Percentiles rank a stretch among this genome's conserved stretches.
Evolutionary conservation across 2,797 vertebrate species (phyloP).

Genomic region (Sebastes umbrosus): DNA sequence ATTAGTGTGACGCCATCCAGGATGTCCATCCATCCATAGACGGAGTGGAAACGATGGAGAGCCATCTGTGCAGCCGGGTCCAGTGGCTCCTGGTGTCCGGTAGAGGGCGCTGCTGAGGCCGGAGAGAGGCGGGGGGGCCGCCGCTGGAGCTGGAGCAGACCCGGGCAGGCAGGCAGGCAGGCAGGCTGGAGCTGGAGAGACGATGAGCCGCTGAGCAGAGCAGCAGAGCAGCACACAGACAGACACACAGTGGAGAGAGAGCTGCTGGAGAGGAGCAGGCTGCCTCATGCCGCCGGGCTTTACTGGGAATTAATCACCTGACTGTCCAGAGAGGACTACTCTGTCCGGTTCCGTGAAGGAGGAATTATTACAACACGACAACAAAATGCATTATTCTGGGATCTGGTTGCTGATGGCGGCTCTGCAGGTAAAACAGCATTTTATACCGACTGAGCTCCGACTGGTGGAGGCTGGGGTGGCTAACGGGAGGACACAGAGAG

Average conservation of each 20-base stretch:
- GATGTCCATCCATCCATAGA: no score
- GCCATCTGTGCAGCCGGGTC: no score
- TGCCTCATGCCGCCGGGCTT: constrained; percentile 41
- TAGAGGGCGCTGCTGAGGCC: constrained; percentile 37
- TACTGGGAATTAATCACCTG: constrained; percentile 18
- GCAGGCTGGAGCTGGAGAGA: constrained; percentile 7
- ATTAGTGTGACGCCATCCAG: no score
- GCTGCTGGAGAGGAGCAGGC: constrained; percentile 27
- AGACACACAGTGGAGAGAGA: constrained; percentile 7
- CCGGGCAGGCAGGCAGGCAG: neutral
- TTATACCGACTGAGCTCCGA: neutral
- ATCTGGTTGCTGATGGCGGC: constrained; percentile 47
- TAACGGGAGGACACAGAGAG: neutral
- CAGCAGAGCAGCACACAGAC: neutral
- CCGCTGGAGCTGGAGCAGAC: neutral
- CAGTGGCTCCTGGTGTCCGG: neutral
- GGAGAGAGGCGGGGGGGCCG: neutral
- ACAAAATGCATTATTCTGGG: constrained; percentile 33
- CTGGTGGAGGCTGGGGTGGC: neutral
- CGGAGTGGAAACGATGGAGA: no score
- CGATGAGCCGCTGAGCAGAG: neutral
- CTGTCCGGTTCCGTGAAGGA: neutral
- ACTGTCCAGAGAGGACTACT: neutral
- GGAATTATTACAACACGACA: neutral
- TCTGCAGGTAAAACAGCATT: constrained; percentile 53